Conservation (phyloP, 2,888 invertebrate species). For the Conomelus anceps region DNA sequence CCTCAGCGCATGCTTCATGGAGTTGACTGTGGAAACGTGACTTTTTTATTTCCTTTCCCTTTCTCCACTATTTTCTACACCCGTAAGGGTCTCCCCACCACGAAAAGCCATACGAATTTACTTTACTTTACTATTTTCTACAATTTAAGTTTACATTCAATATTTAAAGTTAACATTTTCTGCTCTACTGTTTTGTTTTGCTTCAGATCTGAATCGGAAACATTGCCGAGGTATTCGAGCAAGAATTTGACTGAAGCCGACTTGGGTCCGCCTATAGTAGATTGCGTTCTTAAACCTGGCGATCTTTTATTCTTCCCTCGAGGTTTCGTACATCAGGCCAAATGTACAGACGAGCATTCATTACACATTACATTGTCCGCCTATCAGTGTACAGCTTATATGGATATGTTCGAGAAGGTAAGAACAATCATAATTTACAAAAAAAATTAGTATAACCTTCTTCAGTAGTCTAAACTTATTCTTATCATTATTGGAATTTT, state of each 20-base stretch:
- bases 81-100: too few species aligned
- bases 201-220: constrained; percentile 49
- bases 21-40: too few species aligned
- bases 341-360: constrained; percentile 74
- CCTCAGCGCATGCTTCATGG: too few species aligned
- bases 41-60: too few species aligned
- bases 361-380: constrained; percentile 90
- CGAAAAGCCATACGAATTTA: too few species aligned
- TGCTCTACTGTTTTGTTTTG: constrained; percentile 1
- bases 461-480: too few species aligned
- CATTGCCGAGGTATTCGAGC: constrained; percentile 76
- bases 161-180: neutral
- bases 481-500: too few species aligned
- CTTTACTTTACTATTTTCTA: too few species aligned
- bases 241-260: constrained; percentile 65
- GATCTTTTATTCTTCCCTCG: constrained; percentile 92
- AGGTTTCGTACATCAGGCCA: constrained; percentile 79
- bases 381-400: constrained; percentile 85
- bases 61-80: too few species aligned
- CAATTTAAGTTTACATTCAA: too few species aligned
- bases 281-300: constrained; percentile 72
- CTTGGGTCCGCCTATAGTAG: constrained; percentile 67
- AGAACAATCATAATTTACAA: too few species aligned
- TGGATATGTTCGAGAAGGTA: constrained; percentile 76
- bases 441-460: too few species aligned